phyloP scores from a whole-genome alignment of 2,797 vertebrate genomes.

The Apodemus agrarius region DNA sequence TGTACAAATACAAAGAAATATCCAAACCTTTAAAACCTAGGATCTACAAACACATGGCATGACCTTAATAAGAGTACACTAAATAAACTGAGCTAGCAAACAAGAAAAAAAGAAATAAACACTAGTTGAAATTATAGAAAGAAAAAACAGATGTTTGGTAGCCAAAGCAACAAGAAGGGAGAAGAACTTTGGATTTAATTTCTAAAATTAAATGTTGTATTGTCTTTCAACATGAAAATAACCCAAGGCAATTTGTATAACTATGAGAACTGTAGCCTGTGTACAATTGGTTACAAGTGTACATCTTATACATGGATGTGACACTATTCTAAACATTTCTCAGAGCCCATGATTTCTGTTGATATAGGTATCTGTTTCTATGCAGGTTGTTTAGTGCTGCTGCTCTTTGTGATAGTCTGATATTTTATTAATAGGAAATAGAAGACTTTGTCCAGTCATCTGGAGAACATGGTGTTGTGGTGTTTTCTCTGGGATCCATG shows the following conservation, averaged over 20 bases:
- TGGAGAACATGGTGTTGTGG: slow-evolving; percentile 91
- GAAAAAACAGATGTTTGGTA: neutral
- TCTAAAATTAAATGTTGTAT: no score
- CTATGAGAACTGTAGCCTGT: neutral
- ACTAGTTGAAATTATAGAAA: neutral
- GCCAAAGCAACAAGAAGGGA: neutral
- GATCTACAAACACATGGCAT: no score
- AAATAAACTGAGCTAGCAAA: neutral
- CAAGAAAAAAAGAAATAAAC: neutral
- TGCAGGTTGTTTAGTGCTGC: neutral
- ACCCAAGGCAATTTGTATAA: neutral
- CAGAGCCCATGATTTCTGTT: neutral
- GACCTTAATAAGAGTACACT: neutral
- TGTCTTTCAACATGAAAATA: neutral
- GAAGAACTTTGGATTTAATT: neutral
- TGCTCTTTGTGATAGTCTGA: neutral
- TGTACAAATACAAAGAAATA: neutral
- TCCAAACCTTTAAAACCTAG: neutral
- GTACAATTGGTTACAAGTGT: neutral
- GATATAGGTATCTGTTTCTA: neutral
- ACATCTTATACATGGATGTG: neutral
- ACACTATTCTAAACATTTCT: neutral
- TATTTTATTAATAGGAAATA: slow-evolving; percentile 88
- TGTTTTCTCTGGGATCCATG: slow-evolving; percentile 93
- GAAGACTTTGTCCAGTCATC: slow-evolving; percentile 95